These are phyloP conservation scores for Eretmochelys imbricata DNA, from an alignment of 2,113 vertebrate genomes.

Conservation along the genomic window DNA sequence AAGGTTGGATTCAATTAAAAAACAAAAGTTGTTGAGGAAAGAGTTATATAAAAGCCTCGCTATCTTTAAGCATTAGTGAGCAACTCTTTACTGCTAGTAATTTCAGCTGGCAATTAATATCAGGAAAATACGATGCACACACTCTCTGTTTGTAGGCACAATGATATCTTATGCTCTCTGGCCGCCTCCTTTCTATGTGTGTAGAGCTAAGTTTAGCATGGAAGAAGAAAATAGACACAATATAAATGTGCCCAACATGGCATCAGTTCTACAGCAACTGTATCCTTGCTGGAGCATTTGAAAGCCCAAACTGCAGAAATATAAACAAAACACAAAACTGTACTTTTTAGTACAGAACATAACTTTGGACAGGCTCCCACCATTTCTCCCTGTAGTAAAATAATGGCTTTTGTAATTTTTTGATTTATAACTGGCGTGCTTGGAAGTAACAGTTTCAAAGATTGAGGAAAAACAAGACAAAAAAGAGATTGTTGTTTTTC, in stretches of 20 bases:
- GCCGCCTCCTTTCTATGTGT: background rate
- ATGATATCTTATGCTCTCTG: rapidly evolving
- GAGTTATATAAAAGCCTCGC: background rate
- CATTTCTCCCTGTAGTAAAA: slow-evolving; percentile 48
- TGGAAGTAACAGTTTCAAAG: slow-evolving; percentile 64
- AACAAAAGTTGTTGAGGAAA: background rate
- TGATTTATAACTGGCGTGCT: slow-evolving; percentile 31
- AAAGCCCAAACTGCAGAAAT: background rate
- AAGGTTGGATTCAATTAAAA: background rate
- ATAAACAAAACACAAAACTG: background rate
- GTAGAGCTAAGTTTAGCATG: background rate
- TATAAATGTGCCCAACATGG: background rate
- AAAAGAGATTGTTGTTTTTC: slow-evolving; percentile 55
- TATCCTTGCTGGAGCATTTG: background rate
- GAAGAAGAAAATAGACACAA: background rate
- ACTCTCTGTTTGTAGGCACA: background rate
- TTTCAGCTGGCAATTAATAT: background rate
- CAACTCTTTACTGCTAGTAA: background rate
- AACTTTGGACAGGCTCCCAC: slow-evolving; percentile 28
- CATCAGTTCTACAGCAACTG: background rate
- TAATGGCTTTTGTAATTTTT: slow-evolving; percentile 47
- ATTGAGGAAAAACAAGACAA: slow-evolving; percentile 53
- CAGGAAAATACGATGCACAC: background rate
- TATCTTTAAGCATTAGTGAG: background rate
- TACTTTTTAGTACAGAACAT: slow-evolving; percentile 14